phyloP scores from a whole-genome alignment of 2,113 vertebrate genomes.

The Amblyopsis rosae region DNA sequence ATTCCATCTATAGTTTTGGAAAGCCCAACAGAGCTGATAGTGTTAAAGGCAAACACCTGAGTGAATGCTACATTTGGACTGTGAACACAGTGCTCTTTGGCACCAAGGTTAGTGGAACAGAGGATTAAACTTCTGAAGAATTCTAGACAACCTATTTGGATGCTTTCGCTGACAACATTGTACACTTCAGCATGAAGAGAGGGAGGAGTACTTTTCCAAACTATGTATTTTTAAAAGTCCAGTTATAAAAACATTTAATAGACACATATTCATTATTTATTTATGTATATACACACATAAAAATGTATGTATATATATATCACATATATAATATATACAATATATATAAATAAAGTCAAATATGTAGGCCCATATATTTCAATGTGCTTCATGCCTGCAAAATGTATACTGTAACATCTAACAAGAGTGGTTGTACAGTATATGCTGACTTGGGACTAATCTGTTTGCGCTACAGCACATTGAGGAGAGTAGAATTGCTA shows the following conservation, averaged over 20 bases:
- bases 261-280: no score
- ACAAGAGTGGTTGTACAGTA: not conserved
- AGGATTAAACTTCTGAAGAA: conserved; percentile 21
- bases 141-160: conserved; percentile 29
- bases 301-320: no score
- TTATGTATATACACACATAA: no score
- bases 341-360: no score
- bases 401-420: not conserved
- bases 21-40: not conserved
- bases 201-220: not conserved
- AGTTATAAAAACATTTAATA: no score
- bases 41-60: not conserved
- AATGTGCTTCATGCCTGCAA: not conserved
- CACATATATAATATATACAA: no score
- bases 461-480: not conserved
- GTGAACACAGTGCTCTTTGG: conserved; percentile 3
- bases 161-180: not conserved
- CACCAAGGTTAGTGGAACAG: conserved; percentile 14
- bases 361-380: no score
- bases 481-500: not conserved
- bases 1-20: no score
- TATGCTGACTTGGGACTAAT: conserved; percentile 2
- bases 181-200: not conserved
- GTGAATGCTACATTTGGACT: not conserved
- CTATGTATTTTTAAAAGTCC: no score